These are phyloP conservation scores for Leptinotarsa lineolata DNA, from an alignment of 1,140 invertebrate species.

Conservation along the genomic window DNA sequence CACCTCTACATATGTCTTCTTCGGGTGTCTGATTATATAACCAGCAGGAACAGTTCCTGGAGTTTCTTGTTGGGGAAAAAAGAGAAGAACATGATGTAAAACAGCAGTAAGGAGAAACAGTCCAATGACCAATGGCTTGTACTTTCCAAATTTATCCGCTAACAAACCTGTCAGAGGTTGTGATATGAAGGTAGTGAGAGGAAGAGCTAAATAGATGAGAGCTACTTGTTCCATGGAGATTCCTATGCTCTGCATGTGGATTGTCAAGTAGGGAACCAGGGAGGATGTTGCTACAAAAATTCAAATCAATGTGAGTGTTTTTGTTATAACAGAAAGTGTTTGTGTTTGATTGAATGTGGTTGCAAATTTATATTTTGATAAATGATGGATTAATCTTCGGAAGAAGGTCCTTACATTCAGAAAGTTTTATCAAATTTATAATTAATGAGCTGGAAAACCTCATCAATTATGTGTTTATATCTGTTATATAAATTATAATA, in stretches of 20 bases:
- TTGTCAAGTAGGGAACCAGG: slow-evolving; percentile 79
- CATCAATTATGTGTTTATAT: no score
- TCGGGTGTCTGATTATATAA: slow-evolving; percentile 72
- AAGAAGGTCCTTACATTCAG: no score
- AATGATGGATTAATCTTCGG: neutral
- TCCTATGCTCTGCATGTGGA: slow-evolving; percentile 87
- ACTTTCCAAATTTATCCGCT: slow-evolving; percentile 80
- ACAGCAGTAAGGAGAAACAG: slow-evolving; percentile 72
- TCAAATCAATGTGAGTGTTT: neutral
- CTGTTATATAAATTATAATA: no score
- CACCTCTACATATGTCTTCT: slow-evolving; percentile 69
- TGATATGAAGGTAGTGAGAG: slow-evolving; percentile 79
- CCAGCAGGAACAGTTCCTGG: slow-evolving; percentile 71
- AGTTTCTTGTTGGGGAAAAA: slow-evolving; percentile 75
- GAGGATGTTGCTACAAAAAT: slow-evolving; percentile 70
- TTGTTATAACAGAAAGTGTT: neutral
- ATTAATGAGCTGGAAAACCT: no score
- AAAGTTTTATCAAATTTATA: no score
- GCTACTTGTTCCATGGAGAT: slow-evolving; percentile 82
- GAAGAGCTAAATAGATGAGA: slow-evolving; percentile 80
- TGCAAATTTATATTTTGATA: neutral
- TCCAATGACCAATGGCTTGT: slow-evolving; percentile 76
- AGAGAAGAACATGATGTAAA: slow-evolving; percentile 72
- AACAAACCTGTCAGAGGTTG: slow-evolving; percentile 78
- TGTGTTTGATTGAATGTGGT: neutral